phyloP scores from a whole-genome alignment of 2,797 vertebrate species.

The Fundulus diaphanus region DNA sequence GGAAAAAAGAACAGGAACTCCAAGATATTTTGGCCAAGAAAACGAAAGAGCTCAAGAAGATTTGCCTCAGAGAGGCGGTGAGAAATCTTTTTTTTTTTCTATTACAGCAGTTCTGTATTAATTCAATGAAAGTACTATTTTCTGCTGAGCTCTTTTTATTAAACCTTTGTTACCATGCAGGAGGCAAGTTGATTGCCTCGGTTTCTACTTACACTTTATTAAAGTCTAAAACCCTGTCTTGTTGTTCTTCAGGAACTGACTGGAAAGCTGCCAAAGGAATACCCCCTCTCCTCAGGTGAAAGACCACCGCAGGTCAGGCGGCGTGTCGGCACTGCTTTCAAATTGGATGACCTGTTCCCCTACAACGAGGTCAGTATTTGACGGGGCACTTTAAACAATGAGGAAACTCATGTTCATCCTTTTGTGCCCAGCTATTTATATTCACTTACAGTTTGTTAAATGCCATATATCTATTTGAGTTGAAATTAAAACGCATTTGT shows the following conservation, averaged over 20 bases:
- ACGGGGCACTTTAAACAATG: constrained; percentile 4
- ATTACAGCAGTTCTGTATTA: constrained; percentile 7
- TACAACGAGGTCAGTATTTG: constrained; percentile 86
- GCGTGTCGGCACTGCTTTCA: constrained; percentile 91
- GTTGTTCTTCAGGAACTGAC: constrained; percentile 88
- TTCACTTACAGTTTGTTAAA: neutral
- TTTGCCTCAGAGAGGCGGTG: constrained; percentile 95
- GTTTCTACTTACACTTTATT: constrained; percentile 12
- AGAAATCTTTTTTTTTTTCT: constrained; percentile 69
- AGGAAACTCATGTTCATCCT: neutral
- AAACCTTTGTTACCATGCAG: neutral
- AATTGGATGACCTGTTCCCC: constrained; percentile 91
- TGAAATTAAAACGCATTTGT: neutral
- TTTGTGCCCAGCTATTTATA: neutral
- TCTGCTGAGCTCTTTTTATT: constrained; percentile 27
- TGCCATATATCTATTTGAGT: neutral
- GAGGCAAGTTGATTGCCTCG: constrained; percentile 18
- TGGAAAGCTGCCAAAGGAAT: constrained; percentile 94
- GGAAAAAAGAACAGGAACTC: constrained; percentile 91
- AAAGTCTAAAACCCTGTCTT: constrained; percentile 18
- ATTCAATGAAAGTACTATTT: neutral
- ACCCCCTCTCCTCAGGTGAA: constrained; percentile 90
- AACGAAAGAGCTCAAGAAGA: constrained; percentile 94
- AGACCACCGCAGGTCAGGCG: constrained; percentile 90
- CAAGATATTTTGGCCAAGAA: constrained; percentile 92